Conservation (phyloP, 53 echinoderm and acorn worm genomes). For the Hippasteria phrygiana region DNA sequence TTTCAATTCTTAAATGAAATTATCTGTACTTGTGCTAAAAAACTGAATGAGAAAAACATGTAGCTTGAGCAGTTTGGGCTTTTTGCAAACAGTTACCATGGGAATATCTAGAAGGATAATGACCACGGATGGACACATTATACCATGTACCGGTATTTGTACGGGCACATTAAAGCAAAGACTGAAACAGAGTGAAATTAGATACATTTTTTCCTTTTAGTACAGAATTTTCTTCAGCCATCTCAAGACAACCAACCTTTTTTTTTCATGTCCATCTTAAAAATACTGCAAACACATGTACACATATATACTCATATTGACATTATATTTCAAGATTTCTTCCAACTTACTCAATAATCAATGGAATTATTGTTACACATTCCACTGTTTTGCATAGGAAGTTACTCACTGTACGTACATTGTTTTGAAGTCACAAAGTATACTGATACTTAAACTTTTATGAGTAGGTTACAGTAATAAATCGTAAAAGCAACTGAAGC, state of each 20-base stretch:
- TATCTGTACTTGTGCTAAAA: no score
- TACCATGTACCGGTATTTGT: no score
- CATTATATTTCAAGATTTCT: not conserved
- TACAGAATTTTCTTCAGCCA: no score
- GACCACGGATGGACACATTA: no score
- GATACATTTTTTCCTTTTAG: no score
- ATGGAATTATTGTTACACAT: conserved; percentile 41
- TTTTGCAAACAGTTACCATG: no score
- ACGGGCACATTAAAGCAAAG: no score
- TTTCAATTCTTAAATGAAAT: not conserved
- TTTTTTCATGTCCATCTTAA: not conserved
- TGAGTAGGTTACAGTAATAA: not conserved
- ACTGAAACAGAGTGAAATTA: no score
- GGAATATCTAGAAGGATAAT: no score
- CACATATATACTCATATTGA: not conserved
- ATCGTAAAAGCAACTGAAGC: not conserved
- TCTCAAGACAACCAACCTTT: no score
- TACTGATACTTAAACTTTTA: not conserved
- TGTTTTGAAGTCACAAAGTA: not conserved
- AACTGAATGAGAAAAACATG: no score
- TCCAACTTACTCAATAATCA: not conserved
- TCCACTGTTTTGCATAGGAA: conserved; percentile 58
- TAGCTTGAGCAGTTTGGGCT: no score
- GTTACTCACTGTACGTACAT: conserved; percentile 6
- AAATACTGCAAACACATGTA: not conserved